These are phyloP conservation scores for Clavelina lepadiformis DNA, from an alignment of 23 tunicate species.

Conservation along the genomic window DNA sequence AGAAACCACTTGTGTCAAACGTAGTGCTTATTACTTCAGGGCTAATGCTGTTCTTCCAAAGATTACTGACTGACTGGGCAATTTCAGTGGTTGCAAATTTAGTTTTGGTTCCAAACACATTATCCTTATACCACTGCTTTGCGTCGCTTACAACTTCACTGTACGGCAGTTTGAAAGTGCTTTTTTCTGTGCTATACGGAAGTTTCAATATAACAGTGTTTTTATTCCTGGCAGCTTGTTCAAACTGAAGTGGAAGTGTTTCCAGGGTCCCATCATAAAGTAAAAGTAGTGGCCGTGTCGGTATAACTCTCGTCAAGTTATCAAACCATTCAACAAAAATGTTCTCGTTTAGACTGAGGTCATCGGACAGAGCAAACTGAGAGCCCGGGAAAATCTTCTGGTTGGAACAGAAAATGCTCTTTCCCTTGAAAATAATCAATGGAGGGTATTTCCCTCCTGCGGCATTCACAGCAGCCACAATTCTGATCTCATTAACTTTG, in stretches of 20 bases:
- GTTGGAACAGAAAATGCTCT: constrained; percentile 13
- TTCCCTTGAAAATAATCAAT: constrained; percentile 16
- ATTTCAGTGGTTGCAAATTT: constrained; percentile 4
- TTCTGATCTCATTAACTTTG: background rate
- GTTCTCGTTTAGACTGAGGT: background rate
- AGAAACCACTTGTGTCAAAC: constrained; percentile 23
- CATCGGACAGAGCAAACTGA: constrained; percentile 23
- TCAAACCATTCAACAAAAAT: constrained; percentile 27
- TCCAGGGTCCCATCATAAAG: constrained; percentile 30
- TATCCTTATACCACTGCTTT: too few relatives aligned
- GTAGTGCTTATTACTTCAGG: constrained; percentile 7
- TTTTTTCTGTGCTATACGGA: constrained; percentile 14
- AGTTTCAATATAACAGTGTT: constrained; percentile 23
- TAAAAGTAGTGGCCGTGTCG: constrained; percentile 14
- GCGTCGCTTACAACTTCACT: constrained; percentile 5
- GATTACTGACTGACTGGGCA: constrained; percentile 1
- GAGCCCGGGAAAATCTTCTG: constrained; percentile 12
- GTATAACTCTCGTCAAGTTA: background rate
- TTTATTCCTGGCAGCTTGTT: background rate
- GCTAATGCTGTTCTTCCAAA: constrained; percentile 21
- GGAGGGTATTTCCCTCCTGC: constrained; percentile 34
- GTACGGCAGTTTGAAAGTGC: constrained; percentile 28
- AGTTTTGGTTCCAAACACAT: background rate
- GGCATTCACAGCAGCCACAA: constrained; percentile 42
- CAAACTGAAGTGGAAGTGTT: constrained; percentile 16